A percentile compares a stretch with the other conserved stretches of the same genome.
phyloP scores from a whole-genome alignment of 2,113 vertebrate species.

The Perognathus longimembris region DNA sequence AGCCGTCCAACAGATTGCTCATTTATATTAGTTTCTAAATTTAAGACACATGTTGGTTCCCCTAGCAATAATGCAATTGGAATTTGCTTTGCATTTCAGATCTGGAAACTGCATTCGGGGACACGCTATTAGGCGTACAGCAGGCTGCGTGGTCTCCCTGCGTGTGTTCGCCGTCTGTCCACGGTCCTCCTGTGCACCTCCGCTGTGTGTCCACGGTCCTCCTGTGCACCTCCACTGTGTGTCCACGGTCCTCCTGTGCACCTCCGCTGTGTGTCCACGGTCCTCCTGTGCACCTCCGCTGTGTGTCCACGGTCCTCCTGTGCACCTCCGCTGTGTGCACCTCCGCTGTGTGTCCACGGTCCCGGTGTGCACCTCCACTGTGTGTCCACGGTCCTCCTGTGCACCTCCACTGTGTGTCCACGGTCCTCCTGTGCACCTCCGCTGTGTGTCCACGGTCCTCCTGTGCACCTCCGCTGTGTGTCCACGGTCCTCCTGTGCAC shows the following conservation, averaged over 20 bases:
- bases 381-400: too few relatives aligned
- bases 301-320: too few relatives aligned
- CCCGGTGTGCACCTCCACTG: too few relatives aligned
- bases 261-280: accelerated
- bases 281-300: too few relatives aligned
- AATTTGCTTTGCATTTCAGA: background rate
- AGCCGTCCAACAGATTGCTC: constrained; percentile 50
- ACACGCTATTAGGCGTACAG: background rate
- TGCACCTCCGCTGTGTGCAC: too few relatives aligned
- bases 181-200: too few relatives aligned
- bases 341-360: accelerated
- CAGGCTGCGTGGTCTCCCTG: accelerated
- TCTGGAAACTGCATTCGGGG: background rate
- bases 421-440: accelerated
- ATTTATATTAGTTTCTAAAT: constrained; percentile 61
- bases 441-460: accelerated
- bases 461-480: too few relatives aligned
- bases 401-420: too few relatives aligned
- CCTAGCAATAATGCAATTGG: background rate
- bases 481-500: too few relatives aligned
- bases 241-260: accelerated
- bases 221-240: too few relatives aligned
- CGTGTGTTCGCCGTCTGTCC: accelerated
- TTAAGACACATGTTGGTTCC: constrained; percentile 54
- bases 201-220: too few relatives aligned